Evolutionary conservation across 1,140 invertebrate genomes (phyloP).

Genomic region (Helicoverpa armigera): DNA sequence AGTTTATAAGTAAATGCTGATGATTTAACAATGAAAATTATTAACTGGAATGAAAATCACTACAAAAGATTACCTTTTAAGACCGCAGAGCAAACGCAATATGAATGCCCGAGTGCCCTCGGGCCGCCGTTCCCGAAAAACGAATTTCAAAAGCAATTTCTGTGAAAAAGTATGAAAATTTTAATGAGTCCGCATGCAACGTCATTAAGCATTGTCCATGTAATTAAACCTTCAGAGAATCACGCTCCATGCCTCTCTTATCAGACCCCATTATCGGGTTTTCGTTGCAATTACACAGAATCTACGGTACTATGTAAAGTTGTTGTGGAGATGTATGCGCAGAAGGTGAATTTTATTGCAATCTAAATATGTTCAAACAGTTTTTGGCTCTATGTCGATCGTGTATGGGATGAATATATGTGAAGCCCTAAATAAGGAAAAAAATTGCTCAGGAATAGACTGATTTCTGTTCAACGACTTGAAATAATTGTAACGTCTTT

Average conservation of each 20-base stretch:
- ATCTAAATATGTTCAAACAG: not conserved
- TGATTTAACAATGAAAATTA: no score
- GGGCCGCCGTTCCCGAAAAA: not conserved
- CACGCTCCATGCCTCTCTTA: slow-evolving; percentile 33
- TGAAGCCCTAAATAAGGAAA: no score
- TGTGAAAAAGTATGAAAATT: slow-evolving; percentile 14
- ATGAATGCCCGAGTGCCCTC: not conserved
- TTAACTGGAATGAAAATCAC: no score
- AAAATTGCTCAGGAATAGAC: no score
- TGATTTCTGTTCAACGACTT: no score
- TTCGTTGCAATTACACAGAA: slow-evolving; percentile 63
- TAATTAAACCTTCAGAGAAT: slow-evolving; percentile 31
- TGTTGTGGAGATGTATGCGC: not conserved
- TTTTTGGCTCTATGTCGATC: not conserved
- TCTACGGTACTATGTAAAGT: slow-evolving; percentile 56
- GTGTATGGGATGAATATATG: no score
- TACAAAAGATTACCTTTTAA: no score
- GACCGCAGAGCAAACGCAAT: no score
- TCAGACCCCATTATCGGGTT: slow-evolving; percentile 53
- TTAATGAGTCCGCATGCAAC: slow-evolving; percentile 11
- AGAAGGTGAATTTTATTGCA: not conserved
- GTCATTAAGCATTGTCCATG: slow-evolving; percentile 20
- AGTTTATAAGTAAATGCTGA: no score
- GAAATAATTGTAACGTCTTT: no score
- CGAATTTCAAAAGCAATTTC: slow-evolving; percentile 24